Evolutionary conservation across 30 jellyfish, hydroid and myxozoan species (phyloP).

Genomic region (Hydractinia echinata): DNA sequence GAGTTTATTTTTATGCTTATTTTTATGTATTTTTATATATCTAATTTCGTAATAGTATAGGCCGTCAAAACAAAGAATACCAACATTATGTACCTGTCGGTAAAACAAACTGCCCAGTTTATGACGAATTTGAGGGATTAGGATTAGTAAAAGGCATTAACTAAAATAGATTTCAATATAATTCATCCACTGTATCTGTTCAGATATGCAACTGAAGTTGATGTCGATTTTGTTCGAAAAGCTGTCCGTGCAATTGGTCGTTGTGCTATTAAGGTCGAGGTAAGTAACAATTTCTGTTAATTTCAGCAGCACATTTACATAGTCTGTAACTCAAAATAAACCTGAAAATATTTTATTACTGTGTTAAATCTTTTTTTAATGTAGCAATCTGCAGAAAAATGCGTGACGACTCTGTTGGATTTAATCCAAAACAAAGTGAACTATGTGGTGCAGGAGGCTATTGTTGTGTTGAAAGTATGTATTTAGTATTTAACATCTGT

Average conservation of each 20-base stretch:
- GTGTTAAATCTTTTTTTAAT: neutral
- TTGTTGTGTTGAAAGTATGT: slow-evolving; percentile 85
- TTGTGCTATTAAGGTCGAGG: slow-evolving; percentile 99
- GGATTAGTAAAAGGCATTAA: too few relatives aligned
- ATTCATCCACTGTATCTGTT: neutral
- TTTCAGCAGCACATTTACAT: neutral
- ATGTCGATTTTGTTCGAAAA: slow-evolving; percentile 95
- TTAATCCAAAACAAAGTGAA: slow-evolving; percentile 91
- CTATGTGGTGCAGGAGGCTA: slow-evolving; percentile 98
- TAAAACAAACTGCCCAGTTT: too few relatives aligned
- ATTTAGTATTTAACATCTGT: neutral
- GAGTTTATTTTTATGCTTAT: neutral
- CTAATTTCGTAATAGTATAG: too few relatives aligned
- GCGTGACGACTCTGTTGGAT: slow-evolving; percentile 92
- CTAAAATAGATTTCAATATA: too few relatives aligned
- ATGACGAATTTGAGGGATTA: too few relatives aligned
- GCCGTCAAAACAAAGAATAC: too few relatives aligned
- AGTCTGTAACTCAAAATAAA: neutral
- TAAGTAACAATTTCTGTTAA: neutral
- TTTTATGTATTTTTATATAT: neutral
- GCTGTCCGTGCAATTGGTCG: slow-evolving; percentile 97
- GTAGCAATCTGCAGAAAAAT: slow-evolving; percentile 97
- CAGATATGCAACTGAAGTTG: slow-evolving; percentile 98
- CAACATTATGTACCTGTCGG: too few relatives aligned
- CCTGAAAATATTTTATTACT: neutral